These are phyloP conservation scores for Neocrepidodera transversa DNA, from an alignment of 2,888 invertebrate genomes.

Conservation along the genomic window DNA sequence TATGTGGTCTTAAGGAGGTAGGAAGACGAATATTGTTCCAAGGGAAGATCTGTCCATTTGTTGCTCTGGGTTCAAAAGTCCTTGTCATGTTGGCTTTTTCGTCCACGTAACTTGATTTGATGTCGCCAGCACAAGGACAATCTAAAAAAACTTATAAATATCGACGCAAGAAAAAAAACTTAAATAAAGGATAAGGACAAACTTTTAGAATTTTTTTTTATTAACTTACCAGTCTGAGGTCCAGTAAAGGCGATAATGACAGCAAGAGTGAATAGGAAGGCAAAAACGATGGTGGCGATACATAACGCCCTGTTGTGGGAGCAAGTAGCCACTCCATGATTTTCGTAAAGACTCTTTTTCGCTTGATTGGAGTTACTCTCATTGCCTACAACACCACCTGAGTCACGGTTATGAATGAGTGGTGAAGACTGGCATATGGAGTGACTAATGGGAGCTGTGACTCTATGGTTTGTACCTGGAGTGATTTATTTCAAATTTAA, in stretches of 20 bases:
- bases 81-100: conserved; percentile 70
- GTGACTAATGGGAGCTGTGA: conserved; percentile 52
- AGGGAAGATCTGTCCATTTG: conserved; percentile 78
- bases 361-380: conserved; percentile 69
- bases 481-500: conserved; percentile 1
- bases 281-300: conserved; percentile 80
- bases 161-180: background rate
- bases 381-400: conserved; percentile 65
- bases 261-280: conserved; percentile 81
- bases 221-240: conserved; percentile 77
- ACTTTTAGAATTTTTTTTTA: background rate
- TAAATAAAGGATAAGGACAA: background rate
- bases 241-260: conserved; percentile 90
- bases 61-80: conserved; percentile 71
- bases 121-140: conserved; percentile 74
- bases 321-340: conserved; percentile 83
- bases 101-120: conserved; percentile 67
- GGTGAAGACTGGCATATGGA: conserved; percentile 54
- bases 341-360: conserved; percentile 74
- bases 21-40: conserved; percentile 82
- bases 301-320: conserved; percentile 85
- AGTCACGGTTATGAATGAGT: conserved; percentile 59
- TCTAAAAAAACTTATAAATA: too few species aligned
- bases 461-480: conserved; percentile 47
- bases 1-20: conserved; percentile 77